Conservation (phyloP, 1,140 invertebrate genomes). For the Micrasema longulum region DNA sequence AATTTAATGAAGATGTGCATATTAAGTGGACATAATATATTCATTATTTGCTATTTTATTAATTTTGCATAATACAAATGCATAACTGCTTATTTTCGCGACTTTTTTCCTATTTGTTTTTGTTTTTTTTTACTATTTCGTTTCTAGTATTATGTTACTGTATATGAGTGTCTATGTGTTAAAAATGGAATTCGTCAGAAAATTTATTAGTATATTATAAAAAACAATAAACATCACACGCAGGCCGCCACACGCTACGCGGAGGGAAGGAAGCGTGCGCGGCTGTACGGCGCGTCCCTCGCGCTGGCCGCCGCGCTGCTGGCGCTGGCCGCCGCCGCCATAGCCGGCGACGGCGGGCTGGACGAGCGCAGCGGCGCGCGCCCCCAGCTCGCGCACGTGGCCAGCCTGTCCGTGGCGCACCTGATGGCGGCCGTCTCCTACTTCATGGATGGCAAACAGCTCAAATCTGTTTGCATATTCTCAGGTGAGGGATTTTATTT, state of each 20-base stretch:
- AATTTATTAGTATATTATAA: no score
- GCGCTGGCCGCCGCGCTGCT: slow-evolving; percentile 18
- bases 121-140: no score
- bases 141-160: no score
- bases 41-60: no score
- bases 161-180: no score
- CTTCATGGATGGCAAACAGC: neutral
- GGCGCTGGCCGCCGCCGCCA: slow-evolving; percentile 27
- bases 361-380: slow-evolving; percentile 28
- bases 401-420: slow-evolving; percentile 37
- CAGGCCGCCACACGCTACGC: neutral
- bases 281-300: slow-evolving; percentile 13
- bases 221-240: no score
- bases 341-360: slow-evolving; percentile 21
- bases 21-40: no score
- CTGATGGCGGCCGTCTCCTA: slow-evolving; percentile 5
- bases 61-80: no score
- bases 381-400: slow-evolving; percentile 29
- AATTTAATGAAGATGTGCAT: no score
- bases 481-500: slow-evolving; percentile 14
- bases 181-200: no score
- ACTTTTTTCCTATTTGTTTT: no score
- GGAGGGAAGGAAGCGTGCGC: slow-evolving; percentile 3
- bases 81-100: no score
- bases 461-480: slow-evolving; percentile 7